These are phyloP conservation scores for Melinopterus prodromus DNA, from an alignment of 2,888 invertebrate species.

Conservation along the genomic window DNA sequence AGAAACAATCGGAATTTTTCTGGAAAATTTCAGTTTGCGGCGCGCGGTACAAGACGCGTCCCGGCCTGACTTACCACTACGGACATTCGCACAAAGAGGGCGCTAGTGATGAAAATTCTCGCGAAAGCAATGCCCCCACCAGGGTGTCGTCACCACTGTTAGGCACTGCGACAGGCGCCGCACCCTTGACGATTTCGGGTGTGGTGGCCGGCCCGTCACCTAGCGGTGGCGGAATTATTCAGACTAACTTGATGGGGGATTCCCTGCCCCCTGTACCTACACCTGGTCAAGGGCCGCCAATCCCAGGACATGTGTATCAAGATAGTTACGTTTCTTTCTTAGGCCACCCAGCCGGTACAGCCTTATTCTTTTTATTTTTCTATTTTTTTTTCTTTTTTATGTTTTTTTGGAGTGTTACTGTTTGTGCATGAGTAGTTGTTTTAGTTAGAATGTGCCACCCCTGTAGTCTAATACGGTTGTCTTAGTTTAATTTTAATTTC, in stretches of 20 bases:
- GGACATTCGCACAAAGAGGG: conserved; percentile 85
- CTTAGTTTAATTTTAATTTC: conserved; percentile 29
- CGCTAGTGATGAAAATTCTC: conserved; percentile 62
- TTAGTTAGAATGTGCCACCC: conserved; percentile 36
- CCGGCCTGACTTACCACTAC: conserved; percentile 95
- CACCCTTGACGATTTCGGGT: conserved; percentile 40
- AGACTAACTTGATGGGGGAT: conserved; percentile 49
- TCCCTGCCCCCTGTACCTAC: conserved; percentile 51
- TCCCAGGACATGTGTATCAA: conserved; percentile 66
- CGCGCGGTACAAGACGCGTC: conserved; percentile 95
- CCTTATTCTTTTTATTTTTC: conserved; percentile 49
- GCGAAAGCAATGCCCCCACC: conserved; percentile 59
- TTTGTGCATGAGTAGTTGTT: conserved; percentile 55
- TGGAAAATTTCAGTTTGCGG: conserved; percentile 81
- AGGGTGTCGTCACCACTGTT: conserved; percentile 51
- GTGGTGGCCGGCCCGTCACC: conserved; percentile 38
- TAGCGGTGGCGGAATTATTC: conserved; percentile 36
- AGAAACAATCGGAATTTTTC: conserved; percentile 40
- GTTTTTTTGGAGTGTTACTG: conserved; percentile 49
- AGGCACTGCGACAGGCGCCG: conserved; percentile 40
- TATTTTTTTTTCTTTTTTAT: conserved; percentile 42
- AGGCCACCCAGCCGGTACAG: conserved; percentile 67
- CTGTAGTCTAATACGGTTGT: conserved; percentile 21
- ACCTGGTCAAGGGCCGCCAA: conserved; percentile 48
- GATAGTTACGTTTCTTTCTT: conserved; percentile 75